Percentiles rank a stretch among this genome's conserved stretches.
These are phyloP conservation scores for Chesias legatella DNA, from an alignment of 2,888 invertebrate genomes.

Conservation along the genomic window DNA sequence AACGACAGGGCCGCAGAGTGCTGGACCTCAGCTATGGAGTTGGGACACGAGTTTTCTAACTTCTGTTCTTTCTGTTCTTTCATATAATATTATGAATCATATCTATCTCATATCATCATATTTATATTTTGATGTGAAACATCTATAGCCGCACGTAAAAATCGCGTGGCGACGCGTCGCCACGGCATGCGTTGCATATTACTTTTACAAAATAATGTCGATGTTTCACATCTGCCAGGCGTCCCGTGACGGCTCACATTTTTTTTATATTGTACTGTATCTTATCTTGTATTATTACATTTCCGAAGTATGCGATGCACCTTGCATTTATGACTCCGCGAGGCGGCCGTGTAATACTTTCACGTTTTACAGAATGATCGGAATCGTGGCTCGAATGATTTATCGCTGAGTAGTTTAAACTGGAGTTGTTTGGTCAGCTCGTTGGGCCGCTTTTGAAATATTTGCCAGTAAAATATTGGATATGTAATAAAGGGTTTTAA, in stretches of 20 bases:
- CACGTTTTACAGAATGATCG: conserved; percentile 29
- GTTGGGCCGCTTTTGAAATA: conserved; percentile 11
- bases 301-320: too few species aligned
- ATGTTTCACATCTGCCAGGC: too few species aligned
- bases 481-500: conserved; percentile 1
- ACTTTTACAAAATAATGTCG: too few species aligned
- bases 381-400: conserved; percentile 19
- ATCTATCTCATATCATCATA: too few species aligned
- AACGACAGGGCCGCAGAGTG: conserved; percentile 33
- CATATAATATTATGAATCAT: too few species aligned
- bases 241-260: too few species aligned
- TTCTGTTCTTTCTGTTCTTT: background rate
- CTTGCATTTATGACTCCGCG: background rate
- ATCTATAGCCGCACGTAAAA: too few species aligned
- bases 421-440: conserved; percentile 13
- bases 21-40: conserved; percentile 4
- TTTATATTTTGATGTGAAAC: too few species aligned
- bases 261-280: too few species aligned
- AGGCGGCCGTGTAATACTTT: conserved; percentile 22
- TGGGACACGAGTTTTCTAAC: background rate
- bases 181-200: too few species aligned
- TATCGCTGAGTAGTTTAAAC: conserved; percentile 17
- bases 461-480: conserved; percentile 1
- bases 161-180: too few species aligned
- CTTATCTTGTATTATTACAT: too few species aligned